A percentile compares a stretch with the other conserved stretches of the same genome.
Evolutionary conservation across 2,888 invertebrate species (phyloP).

Genomic region (Limenitis camilla): DNA sequence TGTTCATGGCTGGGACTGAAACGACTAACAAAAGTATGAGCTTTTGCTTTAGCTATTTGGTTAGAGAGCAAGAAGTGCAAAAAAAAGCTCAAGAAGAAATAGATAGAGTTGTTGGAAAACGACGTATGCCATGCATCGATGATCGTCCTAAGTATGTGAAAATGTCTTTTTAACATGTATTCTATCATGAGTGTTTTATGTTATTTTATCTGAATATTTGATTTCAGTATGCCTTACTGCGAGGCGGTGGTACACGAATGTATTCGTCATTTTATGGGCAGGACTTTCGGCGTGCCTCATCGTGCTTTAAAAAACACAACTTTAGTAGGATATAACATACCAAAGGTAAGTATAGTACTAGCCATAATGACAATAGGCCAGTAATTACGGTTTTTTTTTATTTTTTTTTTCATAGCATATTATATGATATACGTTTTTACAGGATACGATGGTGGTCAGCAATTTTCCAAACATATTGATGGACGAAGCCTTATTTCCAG

Average conservation of each 20-base stretch:
- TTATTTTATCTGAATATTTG: background rate
- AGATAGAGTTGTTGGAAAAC: constrained; percentile 80
- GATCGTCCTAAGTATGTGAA: constrained; percentile 79
- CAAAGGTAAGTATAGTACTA: constrained; percentile 81
- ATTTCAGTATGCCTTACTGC: constrained; percentile 83
- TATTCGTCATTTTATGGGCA: constrained; percentile 85
- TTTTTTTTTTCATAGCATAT: background rate
- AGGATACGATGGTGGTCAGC: constrained; percentile 87
- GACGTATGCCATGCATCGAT: constrained; percentile 78
- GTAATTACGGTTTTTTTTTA: background rate
- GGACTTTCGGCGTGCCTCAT: constrained; percentile 86
- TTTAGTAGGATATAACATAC: constrained; percentile 82
- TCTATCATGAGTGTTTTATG: background rate
- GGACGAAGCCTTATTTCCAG: constrained; percentile 78
- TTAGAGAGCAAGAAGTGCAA: constrained; percentile 82
- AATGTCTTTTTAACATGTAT: background rate
- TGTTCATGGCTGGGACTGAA: constrained; percentile 92
- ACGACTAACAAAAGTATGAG: constrained; percentile 87
- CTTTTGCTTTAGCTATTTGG: constrained; percentile 83
- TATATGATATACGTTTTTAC: constrained; percentile 18
- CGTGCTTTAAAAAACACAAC: constrained; percentile 82
- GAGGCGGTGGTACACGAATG: constrained; percentile 86
- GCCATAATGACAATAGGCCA: background rate
- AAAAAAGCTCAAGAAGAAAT: constrained; percentile 85
- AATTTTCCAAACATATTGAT: constrained; percentile 83